Conservation (phyloP, 2,888 invertebrate genomes). For the Tetragonisca angustula region DNA sequence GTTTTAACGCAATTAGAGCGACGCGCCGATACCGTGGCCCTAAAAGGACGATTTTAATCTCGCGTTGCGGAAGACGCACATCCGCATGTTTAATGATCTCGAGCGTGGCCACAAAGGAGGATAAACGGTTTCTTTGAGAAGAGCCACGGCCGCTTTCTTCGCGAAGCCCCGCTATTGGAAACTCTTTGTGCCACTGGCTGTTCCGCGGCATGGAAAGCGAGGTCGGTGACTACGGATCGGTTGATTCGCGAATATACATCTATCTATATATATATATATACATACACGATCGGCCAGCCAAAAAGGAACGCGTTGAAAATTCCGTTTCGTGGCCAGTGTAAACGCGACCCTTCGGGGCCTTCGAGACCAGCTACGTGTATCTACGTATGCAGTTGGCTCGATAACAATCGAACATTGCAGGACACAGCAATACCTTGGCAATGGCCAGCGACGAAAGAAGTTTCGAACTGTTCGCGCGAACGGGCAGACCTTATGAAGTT, state of each 20-base stretch:
- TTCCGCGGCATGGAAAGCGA: constrained; percentile 12
- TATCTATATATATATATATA: too few species aligned
- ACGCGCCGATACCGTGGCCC: constrained; percentile 1
- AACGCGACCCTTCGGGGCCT: not conserved
- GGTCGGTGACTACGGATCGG: constrained; percentile 38
- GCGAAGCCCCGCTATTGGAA: constrained; percentile 62
- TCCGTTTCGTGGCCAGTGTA: not conserved
- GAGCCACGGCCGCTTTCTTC: constrained; percentile 49
- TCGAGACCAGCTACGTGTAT: not conserved
- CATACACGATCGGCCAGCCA: not conserved
- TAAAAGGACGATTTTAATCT: constrained; percentile 22
- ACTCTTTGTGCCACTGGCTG: constrained; percentile 60
- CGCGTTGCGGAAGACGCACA: constrained; percentile 7
- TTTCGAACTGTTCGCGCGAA: constrained; percentile 1
- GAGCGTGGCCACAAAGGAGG: constrained; percentile 34
- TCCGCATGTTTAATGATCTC: constrained; percentile 45
- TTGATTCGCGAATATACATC: constrained; percentile 32
- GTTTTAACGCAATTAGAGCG: constrained; percentile 12
- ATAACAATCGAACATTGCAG: not conserved
- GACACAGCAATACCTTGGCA: not conserved
- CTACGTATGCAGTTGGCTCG: not conserved
- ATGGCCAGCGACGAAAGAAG: not conserved
- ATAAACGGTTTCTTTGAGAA: constrained; percentile 58
- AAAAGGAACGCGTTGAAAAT: not conserved
- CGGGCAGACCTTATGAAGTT: not conserved